Evolutionary conservation across 2,797 vertebrate species (phyloP), one percentile per base, ranked within the genome.

Genomic region (Scleropages formosus): DNA sequence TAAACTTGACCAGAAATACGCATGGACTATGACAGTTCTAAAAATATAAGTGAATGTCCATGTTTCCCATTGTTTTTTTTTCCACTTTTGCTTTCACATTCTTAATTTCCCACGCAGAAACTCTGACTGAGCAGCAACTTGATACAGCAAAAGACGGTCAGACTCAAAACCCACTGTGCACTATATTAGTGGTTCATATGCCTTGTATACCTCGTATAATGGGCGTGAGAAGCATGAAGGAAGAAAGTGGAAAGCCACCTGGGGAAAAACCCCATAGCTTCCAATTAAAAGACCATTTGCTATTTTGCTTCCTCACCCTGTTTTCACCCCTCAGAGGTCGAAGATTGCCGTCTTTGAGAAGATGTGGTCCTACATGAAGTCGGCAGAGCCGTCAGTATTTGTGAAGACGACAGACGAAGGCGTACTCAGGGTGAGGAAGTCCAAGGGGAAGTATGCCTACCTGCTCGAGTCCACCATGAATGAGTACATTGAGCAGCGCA

Each of bases 321-420:
- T 66, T 0, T 20, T 59, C 24, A 47, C 84, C 71, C 70, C 0
- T 0, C 92, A 99, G 98, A 92, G 98, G 85, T 99, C 98, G 51
- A 99, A 99, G 91, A 99, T 99, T n/a, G 97, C 98, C 0, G 98
- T 99, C 79, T 99, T 98, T 88, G 98, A 99, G 91, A 99, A 99
- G 92, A 99, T 99, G 97, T 99, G 98, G 98, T 98, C 98, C 0
- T 99, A 99, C 88, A 99, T 99, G 98, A 99, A 98, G 86, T 95
- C 96, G 1, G 97, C 98, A 0, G 97, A 99, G 80, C 97, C 98
- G 15, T 98, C 96, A 0, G 97, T 99, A 90, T 99, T 99, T 81
- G 97, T 99, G 83, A 95, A 96, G 90, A 99, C 97, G 4, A 99
- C 97, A 0, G 96, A 98, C 81, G 98, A 99, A 85, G 98, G 98